Evolutionary conservation across 2,113 vertebrate species (phyloP), one percentile per base, ranked within the genome.

Genomic region (Varanus komodoensis): DNA sequence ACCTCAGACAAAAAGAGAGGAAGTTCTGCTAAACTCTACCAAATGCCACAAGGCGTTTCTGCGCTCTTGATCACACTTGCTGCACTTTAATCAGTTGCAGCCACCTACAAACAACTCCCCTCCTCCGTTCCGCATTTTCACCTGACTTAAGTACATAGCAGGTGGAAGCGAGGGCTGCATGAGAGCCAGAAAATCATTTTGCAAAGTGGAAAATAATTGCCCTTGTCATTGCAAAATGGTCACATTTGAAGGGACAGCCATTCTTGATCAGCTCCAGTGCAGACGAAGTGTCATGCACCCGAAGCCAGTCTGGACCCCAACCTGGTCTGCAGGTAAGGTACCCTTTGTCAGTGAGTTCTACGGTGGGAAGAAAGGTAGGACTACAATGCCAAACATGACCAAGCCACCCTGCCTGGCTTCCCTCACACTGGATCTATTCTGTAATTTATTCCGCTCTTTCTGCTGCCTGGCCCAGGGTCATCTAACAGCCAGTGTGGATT

Each of bases 21-120:
- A 90, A 86, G 74, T 86, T 80, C 75, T 90, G 61, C 54, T 79
- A 86, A 80, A 79, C 2, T 64, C n/a, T 57, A 71, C 89, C 83
- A 90, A 90, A 86, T 71, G 82, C 83, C 82, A 90, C 83, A 80
- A 90, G 75, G 75, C 50, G n/a, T 86, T 90, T 86, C 89, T 11
- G 54, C n/a, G n/a, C 52, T 89, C 89, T 79, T 84, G 88, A 84
- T 89, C 81, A 84, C 61, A 68, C 38, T 52, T 90, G 64, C 74
- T 90, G 67, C 54, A 69, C 48, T 86, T 90, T 86, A 69, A 90
- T 86, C 83, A 80, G 21, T 21, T 71, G 64, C 67, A 79, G 48
- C 82, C 74, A 54, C 69, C 61, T 52, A 84, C 86, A 85, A 34
- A 34, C 19, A 19, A 12, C 27, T n/a, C 27, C n/a, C 11, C 15